Evolutionary conservation across 2,113 vertebrate genomes (phyloP).

Genomic region (Leiothrix lutea): DNA sequence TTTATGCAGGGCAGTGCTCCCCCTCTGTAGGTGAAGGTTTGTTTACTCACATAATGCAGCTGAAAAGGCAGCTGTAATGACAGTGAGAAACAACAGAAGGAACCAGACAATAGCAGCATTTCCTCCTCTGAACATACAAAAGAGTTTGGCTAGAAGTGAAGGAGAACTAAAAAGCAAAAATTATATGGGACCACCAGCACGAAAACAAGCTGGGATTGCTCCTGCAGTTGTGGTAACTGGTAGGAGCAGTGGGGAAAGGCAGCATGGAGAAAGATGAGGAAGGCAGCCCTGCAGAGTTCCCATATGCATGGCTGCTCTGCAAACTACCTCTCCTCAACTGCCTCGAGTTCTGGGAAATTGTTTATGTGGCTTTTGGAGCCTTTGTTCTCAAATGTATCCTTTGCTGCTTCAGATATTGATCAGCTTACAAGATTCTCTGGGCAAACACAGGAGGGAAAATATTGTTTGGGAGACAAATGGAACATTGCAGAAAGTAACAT

Average conservation of each 20-base stretch:
- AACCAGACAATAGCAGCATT: neutral
- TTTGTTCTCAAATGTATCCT: slow-evolving; percentile 54
- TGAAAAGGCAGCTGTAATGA: neutral
- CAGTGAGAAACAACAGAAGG: neutral
- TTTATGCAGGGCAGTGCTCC: neutral
- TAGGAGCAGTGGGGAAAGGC: neutral
- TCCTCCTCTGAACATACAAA: neutral
- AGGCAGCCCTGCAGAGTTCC: neutral
- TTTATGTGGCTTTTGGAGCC: slow-evolving; percentile 49
- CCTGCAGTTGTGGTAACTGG: neutral
- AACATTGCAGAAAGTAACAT: slow-evolving; percentile 45
- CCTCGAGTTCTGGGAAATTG: slow-evolving; percentile 41
- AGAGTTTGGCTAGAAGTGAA: neutral
- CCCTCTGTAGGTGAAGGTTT: neutral
- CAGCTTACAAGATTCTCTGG: slow-evolving; percentile 52
- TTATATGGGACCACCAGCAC: neutral
- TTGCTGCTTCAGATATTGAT: slow-evolving; percentile 56
- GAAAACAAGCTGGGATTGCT: neutral
- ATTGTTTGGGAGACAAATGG: slow-evolving; percentile 48
- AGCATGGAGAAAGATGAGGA: neutral
- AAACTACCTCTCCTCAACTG: neutral
- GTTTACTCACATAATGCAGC: neutral
- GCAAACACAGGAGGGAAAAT: slow-evolving; percentile 52
- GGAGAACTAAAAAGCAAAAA: neutral
- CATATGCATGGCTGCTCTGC: neutral